Evolutionary conservation across 1,140 invertebrate genomes (phyloP), one percentile per base, ranked within the genome.

Genomic region (Nymphalis io): DNA sequence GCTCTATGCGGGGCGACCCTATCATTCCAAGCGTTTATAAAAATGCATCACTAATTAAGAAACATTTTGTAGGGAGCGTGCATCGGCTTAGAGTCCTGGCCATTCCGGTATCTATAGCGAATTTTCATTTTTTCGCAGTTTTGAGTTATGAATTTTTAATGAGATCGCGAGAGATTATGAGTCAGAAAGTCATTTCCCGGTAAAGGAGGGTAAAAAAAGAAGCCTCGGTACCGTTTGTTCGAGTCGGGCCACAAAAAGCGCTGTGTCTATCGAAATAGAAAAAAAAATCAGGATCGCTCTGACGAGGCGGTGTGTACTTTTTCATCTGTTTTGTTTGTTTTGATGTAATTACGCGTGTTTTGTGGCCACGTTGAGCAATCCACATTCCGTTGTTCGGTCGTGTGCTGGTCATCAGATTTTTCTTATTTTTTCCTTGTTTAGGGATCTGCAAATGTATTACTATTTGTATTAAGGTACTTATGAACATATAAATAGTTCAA

Each of bases 131-230:
- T 89, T 90, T 89, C 84, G 84, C 88, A 89, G 85, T 91, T 90
- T 92, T 90, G 85, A 92, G 89, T 92, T 92, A 92, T 92, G 88
- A 92, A 92, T 91, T 92, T 92, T 92, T 92, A 92, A 92, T 92
- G 91, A 92, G 91, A 92, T 92, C 83, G 87, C 90, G 78, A 85
- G 89, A 92, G 83, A 92, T 92, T 92, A 92, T 89, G 90, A 92
- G 89, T 86, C 90, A 89, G 91, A 92, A 91, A 92, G 91, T 92
- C 90, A 92, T 92, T 92, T 92, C 92, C 90, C 90, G 82, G 87
- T 89, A 81, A 88, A 89, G 82, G 82, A 89, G 84, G 73, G 76
- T 83, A 82, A 87, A 88, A 88, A 89, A 88, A 82, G 78, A 86
- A 20, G 46, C 46, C 8, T 51, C 46, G 79, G 81, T 76, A 80